phyloP scores from a whole-genome alignment of 2,113 vertebrate species.

The Boleophthalmus pectinirostris region DNA sequence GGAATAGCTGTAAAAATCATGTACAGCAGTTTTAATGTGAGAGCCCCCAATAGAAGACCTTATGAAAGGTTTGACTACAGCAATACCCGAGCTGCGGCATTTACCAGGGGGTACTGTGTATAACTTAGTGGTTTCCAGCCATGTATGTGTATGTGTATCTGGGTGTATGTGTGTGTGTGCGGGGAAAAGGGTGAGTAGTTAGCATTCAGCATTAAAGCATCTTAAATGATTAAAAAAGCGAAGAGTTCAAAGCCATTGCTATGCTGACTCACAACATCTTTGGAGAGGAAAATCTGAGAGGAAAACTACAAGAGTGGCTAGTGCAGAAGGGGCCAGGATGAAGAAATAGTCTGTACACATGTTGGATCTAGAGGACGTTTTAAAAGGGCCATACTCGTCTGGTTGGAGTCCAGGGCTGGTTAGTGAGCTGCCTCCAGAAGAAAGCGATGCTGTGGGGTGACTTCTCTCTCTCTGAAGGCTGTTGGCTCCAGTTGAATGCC shows the following conservation, averaged over 20 bases:
- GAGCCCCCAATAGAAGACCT: not conserved
- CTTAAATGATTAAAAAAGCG: constrained; percentile 61
- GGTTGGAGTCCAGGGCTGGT: constrained; percentile 70
- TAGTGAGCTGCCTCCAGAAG: constrained; percentile 68
- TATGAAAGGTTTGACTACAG: not conserved
- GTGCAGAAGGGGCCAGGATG: not conserved
- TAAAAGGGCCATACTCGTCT: constrained; percentile 83
- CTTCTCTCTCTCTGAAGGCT: constrained; percentile 89
- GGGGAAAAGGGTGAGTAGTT: constrained; percentile 29
- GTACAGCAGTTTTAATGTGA: not conserved
- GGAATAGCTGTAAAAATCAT: too few relatives aligned
- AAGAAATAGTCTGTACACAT: constrained; percentile 12
- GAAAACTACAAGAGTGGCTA: constrained; percentile 30
- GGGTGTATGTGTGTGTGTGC: constrained; percentile 20
- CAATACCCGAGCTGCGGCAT: constrained; percentile 19
- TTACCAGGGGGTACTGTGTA: constrained; percentile 29
- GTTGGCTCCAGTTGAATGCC: constrained; percentile 82
- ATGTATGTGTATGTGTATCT: constrained; percentile 2
- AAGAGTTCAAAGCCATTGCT: constrained; percentile 60
- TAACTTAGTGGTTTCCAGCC: constrained; percentile 29
- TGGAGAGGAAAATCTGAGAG: constrained; percentile 45
- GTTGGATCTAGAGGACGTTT: constrained; percentile 1
- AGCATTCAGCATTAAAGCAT: constrained; percentile 51
- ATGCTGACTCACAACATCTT: constrained; percentile 57
- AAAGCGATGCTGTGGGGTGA: constrained; percentile 72